Evolutionary conservation across 2,888 invertebrate species (phyloP).

Genomic region (Oscheius sp.): DNA sequence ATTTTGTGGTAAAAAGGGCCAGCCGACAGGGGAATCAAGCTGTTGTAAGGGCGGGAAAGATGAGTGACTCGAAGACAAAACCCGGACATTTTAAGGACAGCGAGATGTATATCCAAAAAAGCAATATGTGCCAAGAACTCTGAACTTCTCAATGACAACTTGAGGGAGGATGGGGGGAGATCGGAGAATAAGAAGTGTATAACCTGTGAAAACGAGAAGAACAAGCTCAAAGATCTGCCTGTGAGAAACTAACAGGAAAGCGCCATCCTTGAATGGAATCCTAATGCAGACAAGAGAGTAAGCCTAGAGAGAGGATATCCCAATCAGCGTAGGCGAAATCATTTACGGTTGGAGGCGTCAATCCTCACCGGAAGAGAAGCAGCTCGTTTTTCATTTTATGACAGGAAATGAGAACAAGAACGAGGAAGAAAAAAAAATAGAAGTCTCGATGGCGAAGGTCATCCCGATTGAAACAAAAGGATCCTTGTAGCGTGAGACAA

Average conservation of each 20-base stretch:
- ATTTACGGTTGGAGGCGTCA: background rate
- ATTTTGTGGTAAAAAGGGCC: conserved; percentile 17
- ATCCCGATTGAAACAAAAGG: background rate
- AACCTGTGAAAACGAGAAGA: too few species aligned
- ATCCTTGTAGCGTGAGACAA: conserved; percentile 17
- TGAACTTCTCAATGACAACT: too few species aligned
- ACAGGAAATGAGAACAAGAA: background rate
- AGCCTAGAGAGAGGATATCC: too few species aligned
- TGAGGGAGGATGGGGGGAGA: too few species aligned
- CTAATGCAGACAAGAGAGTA: too few species aligned
- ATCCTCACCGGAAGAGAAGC: background rate
- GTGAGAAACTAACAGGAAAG: too few species aligned
- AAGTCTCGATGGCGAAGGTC: background rate
- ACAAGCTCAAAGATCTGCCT: too few species aligned
- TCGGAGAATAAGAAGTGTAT: too few species aligned
- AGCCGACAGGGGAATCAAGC: background rate
- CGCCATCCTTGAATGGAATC: too few species aligned
- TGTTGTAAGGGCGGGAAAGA: background rate
- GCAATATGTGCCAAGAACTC: background rate
- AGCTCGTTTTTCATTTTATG: background rate
- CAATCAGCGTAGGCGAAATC: background rate
- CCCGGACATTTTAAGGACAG: too few species aligned
- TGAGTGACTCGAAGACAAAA: background rate
- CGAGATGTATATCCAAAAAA: background rate
- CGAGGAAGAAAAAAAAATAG: background rate